Conservation (phyloP, 2,113 vertebrate genomes). For the Megatriorchis doriae region DNA sequence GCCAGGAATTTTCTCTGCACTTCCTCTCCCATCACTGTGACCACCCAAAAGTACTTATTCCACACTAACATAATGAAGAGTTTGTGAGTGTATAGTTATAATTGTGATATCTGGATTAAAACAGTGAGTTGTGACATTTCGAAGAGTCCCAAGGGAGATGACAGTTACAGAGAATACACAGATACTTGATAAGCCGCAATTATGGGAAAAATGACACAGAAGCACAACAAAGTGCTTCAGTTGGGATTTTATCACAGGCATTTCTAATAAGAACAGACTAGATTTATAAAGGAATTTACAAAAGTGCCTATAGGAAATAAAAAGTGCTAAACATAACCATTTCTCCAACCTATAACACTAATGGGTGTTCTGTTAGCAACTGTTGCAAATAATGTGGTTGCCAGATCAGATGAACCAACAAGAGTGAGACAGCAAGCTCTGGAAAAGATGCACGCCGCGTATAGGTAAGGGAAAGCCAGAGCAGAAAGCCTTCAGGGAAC, state of each 20-base stretch:
- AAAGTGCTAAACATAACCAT: background rate
- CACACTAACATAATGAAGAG: background rate
- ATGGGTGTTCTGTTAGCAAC: background rate
- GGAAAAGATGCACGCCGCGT: background rate
- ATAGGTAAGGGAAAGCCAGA: background rate
- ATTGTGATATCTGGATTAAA: background rate
- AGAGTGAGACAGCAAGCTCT: background rate
- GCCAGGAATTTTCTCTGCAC: background rate
- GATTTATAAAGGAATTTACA: background rate
- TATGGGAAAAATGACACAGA: background rate
- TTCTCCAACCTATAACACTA: background rate
- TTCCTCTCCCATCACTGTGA: slow-evolving; percentile 40
- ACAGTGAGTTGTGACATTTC: slow-evolving; percentile 9
- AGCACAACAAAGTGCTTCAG: background rate
- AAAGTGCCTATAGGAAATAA: background rate
- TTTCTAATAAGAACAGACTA: background rate
- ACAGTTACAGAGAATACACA: background rate
- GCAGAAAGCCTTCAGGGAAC: slow-evolving; percentile 23
- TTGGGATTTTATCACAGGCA: background rate
- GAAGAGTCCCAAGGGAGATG: background rate
- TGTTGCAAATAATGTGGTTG: background rate
- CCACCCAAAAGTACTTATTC: background rate
- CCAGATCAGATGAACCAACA: background rate
- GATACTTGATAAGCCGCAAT: background rate
- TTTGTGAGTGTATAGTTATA: background rate